Conservation (phyloP, 2,888 invertebrate genomes). For the Tetragonisca angustula region DNA sequence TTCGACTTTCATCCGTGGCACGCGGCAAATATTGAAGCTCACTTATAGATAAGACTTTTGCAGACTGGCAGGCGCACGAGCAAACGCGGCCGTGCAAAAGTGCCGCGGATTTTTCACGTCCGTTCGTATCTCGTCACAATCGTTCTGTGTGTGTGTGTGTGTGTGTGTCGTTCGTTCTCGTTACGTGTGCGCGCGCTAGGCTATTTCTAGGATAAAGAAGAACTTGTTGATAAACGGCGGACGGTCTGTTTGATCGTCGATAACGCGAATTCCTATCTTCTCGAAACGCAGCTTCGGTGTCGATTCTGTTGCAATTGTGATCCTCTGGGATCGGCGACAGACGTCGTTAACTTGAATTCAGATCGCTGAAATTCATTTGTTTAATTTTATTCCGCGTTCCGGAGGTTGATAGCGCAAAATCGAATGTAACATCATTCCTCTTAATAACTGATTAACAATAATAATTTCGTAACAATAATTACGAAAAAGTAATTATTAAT, state of each 20-base stretch:
- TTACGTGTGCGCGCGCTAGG: slow-evolving; percentile 1
- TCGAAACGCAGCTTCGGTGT: background rate
- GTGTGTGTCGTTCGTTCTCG: background rate
- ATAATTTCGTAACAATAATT: no score
- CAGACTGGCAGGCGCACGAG: slow-evolving; percentile 39
- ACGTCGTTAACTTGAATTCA: no score
- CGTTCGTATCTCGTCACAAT: background rate
- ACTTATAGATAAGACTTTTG: slow-evolving; percentile 54
- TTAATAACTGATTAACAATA: no score
- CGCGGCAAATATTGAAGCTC: slow-evolving; percentile 60
- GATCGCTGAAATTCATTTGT: no score
- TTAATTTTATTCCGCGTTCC: no score
- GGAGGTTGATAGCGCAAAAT: no score
- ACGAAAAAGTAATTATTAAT: no score
- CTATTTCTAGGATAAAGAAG: background rate
- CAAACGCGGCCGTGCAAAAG: slow-evolving; percentile 49
- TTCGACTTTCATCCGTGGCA: slow-evolving; percentile 33
- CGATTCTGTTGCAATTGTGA: no score
- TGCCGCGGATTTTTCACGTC: slow-evolving; percentile 28
- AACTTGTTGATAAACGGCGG: background rate
- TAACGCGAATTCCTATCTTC: background rate
- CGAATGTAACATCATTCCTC: no score
- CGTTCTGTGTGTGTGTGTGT: background rate
- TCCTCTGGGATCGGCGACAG: no score
- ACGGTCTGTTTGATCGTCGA: background rate